Evolutionary conservation across 2,888 invertebrate species (phyloP).

Genomic region (Sclerodermus sp.): DNA sequence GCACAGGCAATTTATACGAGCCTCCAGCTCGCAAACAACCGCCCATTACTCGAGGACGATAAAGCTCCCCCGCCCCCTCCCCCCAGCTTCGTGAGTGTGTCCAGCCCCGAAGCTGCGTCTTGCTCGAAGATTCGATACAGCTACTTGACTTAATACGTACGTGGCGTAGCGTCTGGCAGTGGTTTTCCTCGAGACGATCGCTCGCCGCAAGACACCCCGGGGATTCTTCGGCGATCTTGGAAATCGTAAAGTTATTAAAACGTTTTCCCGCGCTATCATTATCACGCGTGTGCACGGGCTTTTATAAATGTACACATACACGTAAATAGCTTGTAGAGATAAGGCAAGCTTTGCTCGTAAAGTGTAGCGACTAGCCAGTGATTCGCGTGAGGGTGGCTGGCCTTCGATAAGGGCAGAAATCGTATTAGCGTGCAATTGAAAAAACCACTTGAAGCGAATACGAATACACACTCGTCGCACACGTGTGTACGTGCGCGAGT

Average conservation of each 20-base stretch:
- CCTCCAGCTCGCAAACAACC: conserved; percentile 35
- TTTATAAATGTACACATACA: no score
- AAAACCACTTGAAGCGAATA: conserved; percentile 8
- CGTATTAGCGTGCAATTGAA: conserved; percentile 20
- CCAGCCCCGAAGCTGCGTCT: conserved; percentile 18
- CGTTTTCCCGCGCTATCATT: no score
- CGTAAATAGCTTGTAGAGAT: background rate
- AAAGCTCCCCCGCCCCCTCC: conserved; percentile 30
- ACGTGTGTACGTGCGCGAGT: no score
- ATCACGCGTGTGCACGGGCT: no score
- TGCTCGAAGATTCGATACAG: background rate
- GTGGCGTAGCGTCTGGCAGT: no score
- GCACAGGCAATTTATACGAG: conserved; percentile 38
- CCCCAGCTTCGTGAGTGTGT: conserved; percentile 25
- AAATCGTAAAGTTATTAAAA: no score
- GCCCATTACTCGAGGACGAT: conserved; percentile 35
- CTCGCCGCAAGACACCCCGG: no score
- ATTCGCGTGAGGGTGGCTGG: conserved; percentile 12
- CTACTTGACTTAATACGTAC: no score
- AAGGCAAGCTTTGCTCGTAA: background rate
- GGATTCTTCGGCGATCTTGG: no score
- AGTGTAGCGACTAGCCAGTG: background rate
- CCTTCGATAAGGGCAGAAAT: conserved; percentile 11
- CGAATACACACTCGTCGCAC: no score
- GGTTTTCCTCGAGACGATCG: no score